Base-by-base conservation (phyloP, 2,797 vertebrate genomes). In the Ambastaia sidthimunki region DNA sequence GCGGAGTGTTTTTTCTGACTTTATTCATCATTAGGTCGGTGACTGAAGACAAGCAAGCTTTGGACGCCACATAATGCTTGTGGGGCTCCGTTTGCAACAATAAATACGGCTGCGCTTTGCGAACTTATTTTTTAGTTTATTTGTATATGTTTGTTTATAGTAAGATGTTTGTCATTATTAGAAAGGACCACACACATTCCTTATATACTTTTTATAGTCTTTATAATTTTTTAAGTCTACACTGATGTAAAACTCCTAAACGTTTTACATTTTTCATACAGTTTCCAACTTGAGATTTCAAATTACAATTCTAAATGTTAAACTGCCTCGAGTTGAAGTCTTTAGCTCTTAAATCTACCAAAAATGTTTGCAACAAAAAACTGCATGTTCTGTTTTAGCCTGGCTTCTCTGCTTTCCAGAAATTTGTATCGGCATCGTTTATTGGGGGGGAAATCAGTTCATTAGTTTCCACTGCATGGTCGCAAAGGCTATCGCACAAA, bases 401-500 rank as follows among this genome's bases (percentile, higher is more conserved):
- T 31, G 31, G 34, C 4, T 37, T 5, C 4, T 5, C 2, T 2
- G 4, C 4, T 60, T 60, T 28, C 55, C n/a, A 21, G 19, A 11
- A 55, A 55, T 21, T n/a, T 15, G 1, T 7, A 60, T 60, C 12
- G 12, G 12, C 12, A 60, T 55, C 9, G 3, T 19, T 21, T 31
- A 34, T 31, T 7, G 5, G 25, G 15, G 54, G 54, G 4, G 12
- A 9, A 3, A 37, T 37, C 34, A 37, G 34, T 1, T 31, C 6
- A 62, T 18, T 31, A 15, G 21, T 59, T 77, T 69, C 37, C 66
- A 48, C 16, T 48, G 52, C n/a, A 68, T 57, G 37, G 25, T 16
- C 16, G 31, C 60, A 80, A 68, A 86, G 80, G 31, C 84, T 66
- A 67, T 78, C 67, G 74, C 82, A 94, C 92, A 94, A 93, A 91